These are phyloP conservation scores for Equus quagga DNA, from an alignment of 2,113 vertebrate species.

Conservation along the genomic window DNA sequence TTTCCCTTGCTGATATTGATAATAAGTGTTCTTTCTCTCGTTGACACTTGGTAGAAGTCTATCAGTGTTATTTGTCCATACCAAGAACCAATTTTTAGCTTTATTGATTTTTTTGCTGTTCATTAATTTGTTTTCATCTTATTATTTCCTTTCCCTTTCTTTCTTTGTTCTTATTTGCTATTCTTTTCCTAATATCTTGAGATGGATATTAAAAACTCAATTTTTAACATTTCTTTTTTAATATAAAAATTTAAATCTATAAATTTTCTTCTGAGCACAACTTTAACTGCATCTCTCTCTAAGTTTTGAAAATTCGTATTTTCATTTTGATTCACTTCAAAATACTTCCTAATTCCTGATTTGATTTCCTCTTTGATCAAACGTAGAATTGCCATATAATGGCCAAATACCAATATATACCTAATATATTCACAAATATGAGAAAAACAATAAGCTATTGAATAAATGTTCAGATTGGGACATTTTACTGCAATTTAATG, in stretches of 20 bases:
- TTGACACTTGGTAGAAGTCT: too few species aligned
- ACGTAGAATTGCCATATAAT: background rate
- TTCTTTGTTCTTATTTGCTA: too few species aligned
- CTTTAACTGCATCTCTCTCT: too few species aligned
- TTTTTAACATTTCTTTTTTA: background rate
- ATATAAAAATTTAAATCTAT: background rate
- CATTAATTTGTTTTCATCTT: too few species aligned
- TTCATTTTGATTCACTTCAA: background rate
- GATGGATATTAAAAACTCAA: background rate
- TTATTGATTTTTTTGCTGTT: too few species aligned
- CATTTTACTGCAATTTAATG: background rate
- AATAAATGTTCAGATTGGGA: background rate
- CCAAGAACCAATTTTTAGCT: too few species aligned
- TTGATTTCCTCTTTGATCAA: background rate
- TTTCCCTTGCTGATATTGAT: background rate
- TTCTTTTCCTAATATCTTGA: background rate
- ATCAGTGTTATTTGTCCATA: too few species aligned
- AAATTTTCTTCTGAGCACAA: background rate
- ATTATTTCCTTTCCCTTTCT: too few species aligned
- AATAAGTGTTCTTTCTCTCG: too few species aligned
- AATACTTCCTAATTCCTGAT: background rate
- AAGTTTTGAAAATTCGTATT: background rate
- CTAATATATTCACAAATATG: background rate
- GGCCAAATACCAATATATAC: background rate
- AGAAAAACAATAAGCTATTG: background rate